phyloP scores from a whole-genome alignment of 2,888 invertebrate genomes.

The Calliopum simillimum region DNA sequence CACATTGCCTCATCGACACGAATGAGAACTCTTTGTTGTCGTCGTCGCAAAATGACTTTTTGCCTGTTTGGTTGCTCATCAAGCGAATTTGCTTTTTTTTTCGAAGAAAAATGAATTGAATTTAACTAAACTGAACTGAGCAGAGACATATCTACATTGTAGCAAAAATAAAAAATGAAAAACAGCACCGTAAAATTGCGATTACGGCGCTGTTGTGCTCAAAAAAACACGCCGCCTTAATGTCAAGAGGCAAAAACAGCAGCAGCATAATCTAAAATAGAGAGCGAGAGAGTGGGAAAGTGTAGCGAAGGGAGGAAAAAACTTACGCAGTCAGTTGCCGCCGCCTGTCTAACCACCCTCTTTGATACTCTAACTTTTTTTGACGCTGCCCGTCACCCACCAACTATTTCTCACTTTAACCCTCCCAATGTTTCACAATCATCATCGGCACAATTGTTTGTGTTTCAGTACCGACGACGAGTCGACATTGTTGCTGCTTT shows the following conservation, averaged over 20 bases:
- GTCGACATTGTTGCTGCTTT: conserved; percentile 2
- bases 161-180: conserved; percentile 5
- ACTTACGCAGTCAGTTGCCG: background rate
- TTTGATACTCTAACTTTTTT: background rate
- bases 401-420: too few species aligned
- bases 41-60: background rate
- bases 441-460: background rate
- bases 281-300: too few species aligned
- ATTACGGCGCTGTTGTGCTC: too few species aligned
- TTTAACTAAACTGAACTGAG: conserved; percentile 29
- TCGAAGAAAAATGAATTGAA: conserved; percentile 35
- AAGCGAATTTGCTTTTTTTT: conserved; percentile 7
- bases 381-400: too few species aligned
- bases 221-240: background rate
- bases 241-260: too few species aligned
- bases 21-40: background rate
- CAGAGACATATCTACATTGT: conserved; percentile 19
- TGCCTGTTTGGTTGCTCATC: conserved; percentile 26
- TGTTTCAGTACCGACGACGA: conserved; percentile 13
- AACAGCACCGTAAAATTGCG: too few species aligned
- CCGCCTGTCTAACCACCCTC: background rate
- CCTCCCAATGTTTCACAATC: too few species aligned
- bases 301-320: background rate
- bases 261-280: too few species aligned
- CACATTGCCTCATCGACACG: conserved; percentile 8